Base-by-base conservation (phyloP, 2,888 invertebrate species). In the Cetonia aurata region DNA sequence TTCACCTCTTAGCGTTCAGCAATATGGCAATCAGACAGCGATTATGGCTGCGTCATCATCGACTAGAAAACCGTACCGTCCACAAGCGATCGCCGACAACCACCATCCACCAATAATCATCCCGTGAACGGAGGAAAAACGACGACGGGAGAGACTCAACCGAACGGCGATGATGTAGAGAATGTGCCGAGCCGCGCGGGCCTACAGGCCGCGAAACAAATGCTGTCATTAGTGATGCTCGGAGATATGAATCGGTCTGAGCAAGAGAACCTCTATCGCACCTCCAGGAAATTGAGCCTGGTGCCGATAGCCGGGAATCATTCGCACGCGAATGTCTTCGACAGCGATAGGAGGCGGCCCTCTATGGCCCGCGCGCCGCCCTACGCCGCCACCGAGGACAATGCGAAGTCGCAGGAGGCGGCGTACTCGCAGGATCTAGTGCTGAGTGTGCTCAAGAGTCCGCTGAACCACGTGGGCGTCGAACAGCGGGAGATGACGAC, bases 211-310 rank as follows among this genome's bases (percentile, higher is more conserved):
- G 71, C 74, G 69, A 72, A 75, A 71, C 80, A 79, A 82, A 86
- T 86, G 86, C 84, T 86, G 80, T 84, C 85, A 79, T 80, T 85
- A 81, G 84, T 85, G 79, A 84, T 86, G 83, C 76, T 80, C 74
- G 80, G 80, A 79, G 86, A 85, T 79, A 89, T 89, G 89, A 89
- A 89, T 85, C 87, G 89, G 72, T 88, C 88, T 74, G 89, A 89
- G 80, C 89, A 90, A 83, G 89, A 89, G 80, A 87, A 86, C 77
- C 83, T 90, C 76, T 90, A 87, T 80, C 85, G 89, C 76, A 89
- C 89, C 79, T 89, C 89, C 76, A 86, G 89, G 75, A 89, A 88
- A 79, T 84, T 90, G 72, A 87, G 85, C 77, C 78, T 85, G 78
- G 85, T 84, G 59, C 85, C 85, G 44, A 79, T 79, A 59, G 76